Percentiles rank a stretch among this genome's conserved stretches.
Evolutionary conservation across 1,140 invertebrate species (phyloP).

Genomic region (Wasmannia auropunctata): DNA sequence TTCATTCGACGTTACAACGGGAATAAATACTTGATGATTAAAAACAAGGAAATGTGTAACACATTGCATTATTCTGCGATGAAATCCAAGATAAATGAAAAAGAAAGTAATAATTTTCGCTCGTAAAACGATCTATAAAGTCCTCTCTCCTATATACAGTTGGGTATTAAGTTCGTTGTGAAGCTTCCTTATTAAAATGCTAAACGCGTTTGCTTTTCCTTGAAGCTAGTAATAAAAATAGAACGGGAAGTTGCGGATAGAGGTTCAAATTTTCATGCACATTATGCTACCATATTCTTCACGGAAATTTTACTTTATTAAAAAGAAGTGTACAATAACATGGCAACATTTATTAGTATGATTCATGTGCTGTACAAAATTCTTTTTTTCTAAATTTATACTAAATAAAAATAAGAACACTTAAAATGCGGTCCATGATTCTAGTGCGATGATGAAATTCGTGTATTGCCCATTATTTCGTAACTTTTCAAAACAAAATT

Average conservation of each 20-base stretch:
- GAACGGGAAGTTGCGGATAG: background rate
- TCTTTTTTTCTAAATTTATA: background rate
- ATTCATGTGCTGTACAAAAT: background rate
- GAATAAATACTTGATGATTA: background rate
- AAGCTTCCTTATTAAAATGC: conserved; percentile 26
- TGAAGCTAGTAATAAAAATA: background rate
- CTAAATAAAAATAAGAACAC: background rate
- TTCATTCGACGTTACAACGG: background rate
- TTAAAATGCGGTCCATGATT: background rate
- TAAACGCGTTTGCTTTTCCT: background rate
- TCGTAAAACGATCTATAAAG: background rate
- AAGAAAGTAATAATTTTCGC: conserved; percentile 4
- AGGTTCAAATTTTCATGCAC: background rate
- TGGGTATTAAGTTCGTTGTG: conserved; percentile 12
- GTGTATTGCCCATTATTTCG: background rate
- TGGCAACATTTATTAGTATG: background rate
- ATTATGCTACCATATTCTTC: background rate
- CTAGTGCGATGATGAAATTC: background rate
- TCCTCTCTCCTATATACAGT: background rate
- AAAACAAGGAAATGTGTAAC: background rate
- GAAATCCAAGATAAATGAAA: conserved; percentile 1
- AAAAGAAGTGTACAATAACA: background rate
- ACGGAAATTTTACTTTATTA: conserved; percentile 5
- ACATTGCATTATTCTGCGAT: background rate
- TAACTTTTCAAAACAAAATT: background rate